phyloP scores from a whole-genome alignment of 2,113 vertebrate genomes.

The Shinisaurus crocodilurus region DNA sequence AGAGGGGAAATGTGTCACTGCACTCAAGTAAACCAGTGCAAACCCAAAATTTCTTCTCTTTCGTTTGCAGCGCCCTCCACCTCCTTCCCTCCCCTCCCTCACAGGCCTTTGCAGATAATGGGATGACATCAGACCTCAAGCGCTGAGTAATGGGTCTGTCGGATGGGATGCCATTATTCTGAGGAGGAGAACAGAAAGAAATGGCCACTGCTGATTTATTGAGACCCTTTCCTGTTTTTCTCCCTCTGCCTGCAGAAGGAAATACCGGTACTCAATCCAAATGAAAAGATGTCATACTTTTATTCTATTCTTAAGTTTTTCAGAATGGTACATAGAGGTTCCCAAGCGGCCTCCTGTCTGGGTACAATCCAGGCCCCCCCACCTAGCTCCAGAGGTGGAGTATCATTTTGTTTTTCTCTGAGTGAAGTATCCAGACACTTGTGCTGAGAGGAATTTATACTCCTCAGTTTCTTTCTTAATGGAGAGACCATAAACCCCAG shows the following conservation, averaged over 20 bases:
- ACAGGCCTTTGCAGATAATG: conserved; percentile 9
- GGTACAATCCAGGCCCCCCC: background rate
- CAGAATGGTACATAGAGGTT: too few relatives aligned
- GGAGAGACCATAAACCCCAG: background rate
- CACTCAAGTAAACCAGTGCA: background rate
- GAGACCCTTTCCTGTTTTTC: background rate
- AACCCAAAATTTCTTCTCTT: background rate
- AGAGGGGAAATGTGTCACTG: too few relatives aligned
- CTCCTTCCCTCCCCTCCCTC: background rate
- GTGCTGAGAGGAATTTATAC: background rate
- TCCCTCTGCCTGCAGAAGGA: background rate
- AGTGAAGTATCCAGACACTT: too few relatives aligned
- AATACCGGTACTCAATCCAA: background rate
- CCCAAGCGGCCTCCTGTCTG: background rate
- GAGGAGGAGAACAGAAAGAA: background rate
- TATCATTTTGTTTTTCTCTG: background rate
- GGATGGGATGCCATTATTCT: conserved; percentile 14
- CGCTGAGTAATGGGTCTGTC: conserved; percentile 14
- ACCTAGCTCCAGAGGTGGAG: background rate
- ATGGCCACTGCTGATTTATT: background rate
- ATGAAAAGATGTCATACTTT: background rate
- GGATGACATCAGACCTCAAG: conserved; percentile 18
- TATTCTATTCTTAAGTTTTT: background rate
- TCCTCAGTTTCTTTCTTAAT: background rate
- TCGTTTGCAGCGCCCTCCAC: background rate